These are phyloP conservation scores for Mythimna albipuncta DNA, from an alignment of 2,888 invertebrate genomes.

Conservation along the genomic window DNA sequence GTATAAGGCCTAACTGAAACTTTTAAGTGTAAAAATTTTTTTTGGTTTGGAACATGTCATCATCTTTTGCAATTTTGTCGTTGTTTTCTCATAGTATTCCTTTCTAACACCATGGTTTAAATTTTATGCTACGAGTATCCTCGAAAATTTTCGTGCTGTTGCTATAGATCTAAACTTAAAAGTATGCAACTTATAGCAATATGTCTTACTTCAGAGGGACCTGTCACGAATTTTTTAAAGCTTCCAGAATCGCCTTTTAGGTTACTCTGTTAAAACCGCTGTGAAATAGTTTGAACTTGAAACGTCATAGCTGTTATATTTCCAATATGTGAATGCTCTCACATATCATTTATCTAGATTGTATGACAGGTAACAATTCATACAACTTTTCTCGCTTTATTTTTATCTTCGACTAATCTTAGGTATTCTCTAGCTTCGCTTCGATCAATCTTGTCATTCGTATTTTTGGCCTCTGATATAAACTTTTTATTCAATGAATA, in stretches of 20 bases:
- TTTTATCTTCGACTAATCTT: conserved; percentile 33
- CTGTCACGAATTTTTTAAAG: not conserved
- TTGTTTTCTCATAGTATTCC: not conserved
- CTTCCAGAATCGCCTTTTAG: not conserved
- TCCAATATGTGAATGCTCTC: conserved; percentile 20
- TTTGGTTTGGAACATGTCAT: not conserved
- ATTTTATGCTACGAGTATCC: not conserved
- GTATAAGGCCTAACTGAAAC: not conserved
- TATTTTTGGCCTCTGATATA: conserved; percentile 6
- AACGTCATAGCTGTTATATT: conserved; percentile 20
- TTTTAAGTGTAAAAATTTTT: not conserved
- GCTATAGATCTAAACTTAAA: no score
- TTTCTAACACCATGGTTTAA: not conserved
- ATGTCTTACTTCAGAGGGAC: not conserved
- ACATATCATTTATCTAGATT: conserved; percentile 35
- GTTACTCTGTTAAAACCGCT: not conserved
- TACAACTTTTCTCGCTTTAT: conserved; percentile 27
- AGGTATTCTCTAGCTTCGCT: not conserved
- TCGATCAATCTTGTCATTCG: conserved; percentile 23
- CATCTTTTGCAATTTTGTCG: conserved; percentile 4
- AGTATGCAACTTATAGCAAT: no score
- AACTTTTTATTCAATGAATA: conserved; percentile 8
- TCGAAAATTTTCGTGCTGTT: not conserved
- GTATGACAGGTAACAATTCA: conserved; percentile 19
- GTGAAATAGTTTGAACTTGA: conserved; percentile 6